Base-by-base conservation (phyloP, 2,113 vertebrate genomes). In the Marmota flaviventris region DNA sequence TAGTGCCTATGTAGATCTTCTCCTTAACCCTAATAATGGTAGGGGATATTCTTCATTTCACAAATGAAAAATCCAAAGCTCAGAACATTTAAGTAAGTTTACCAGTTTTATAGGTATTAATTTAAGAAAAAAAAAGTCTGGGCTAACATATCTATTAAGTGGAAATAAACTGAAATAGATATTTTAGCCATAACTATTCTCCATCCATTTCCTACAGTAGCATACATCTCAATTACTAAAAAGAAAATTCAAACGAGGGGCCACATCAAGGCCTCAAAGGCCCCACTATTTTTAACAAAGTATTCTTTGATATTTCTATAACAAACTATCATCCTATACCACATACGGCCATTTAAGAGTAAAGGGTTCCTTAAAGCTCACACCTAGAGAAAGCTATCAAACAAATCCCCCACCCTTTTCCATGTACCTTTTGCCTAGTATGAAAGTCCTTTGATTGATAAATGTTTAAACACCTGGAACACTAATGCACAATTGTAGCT, bases 101-200 rank as follows among this genome's bases (percentile, higher is more conserved):
- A n/a, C 32, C 34, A 85, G 27, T 69, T 22, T 76, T 42, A 58
- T 0, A 63, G 48, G 72, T 65, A 61, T 32, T 83, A 72, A 77
- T 37, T 56, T 56, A 69, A 48, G 81, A 27, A 63, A 91, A 93
- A 25, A 2, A 10, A 5, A 56, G 4, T 72, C 39, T 79, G 12
- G 75, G 25, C 37, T 84, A 86, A 86, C 63, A 83, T 89, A 8
- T 92, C 39, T 53, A 27, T 65, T 92, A 37, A 56, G 53, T 76
- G 65, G 45, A 61, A 91, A 92, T 82, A 89, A 86, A 58, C 34
- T 9, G 1, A 76, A 91, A 69, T 3, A 77, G 27, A 70, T 13
- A 45, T 70, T 70, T 96, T 39, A 91, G 13, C 65, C 34, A 27
- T 42, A 84, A 76, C 73, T 88, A 45, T 84, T 92, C 25, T 67